Percentiles rank a stretch among this genome's conserved stretches.
Conservation (phyloP, 1,140 invertebrate species). For the Trichonephila inaurata region DNA sequence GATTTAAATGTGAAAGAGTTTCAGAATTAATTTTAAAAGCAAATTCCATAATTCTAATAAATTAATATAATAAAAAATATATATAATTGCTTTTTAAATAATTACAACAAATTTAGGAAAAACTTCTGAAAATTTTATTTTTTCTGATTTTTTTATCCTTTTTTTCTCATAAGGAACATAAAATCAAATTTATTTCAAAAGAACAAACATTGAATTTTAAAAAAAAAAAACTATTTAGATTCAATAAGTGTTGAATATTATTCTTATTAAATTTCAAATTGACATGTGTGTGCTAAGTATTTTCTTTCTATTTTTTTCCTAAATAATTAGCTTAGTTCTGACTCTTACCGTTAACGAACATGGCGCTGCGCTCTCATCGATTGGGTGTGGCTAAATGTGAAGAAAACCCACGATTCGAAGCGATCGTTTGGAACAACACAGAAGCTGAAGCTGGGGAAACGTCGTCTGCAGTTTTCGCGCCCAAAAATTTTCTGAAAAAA, state of each 20-base stretch:
- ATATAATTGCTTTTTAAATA: too few relatives aligned
- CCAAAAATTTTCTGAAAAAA: neutral
- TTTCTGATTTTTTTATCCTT: too few relatives aligned
- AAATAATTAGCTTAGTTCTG: conserved; percentile 41
- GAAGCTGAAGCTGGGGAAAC: conserved; percentile 16
- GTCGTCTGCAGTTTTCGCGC: neutral
- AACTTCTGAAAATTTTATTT: too few relatives aligned
- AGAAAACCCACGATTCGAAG: conserved; percentile 56
- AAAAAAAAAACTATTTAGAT: neutral
- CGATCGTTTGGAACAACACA: conserved; percentile 6
- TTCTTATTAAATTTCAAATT: neutral
- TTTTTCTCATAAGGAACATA: too few relatives aligned
- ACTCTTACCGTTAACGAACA: conserved; percentile 11
- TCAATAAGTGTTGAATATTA: neutral
- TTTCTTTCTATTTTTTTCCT: neutral
- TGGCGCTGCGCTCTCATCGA: conserved; percentile 48
- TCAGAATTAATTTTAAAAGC: too few relatives aligned
- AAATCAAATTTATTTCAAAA: too few relatives aligned
- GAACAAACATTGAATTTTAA: neutral
- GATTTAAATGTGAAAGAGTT: too few relatives aligned
- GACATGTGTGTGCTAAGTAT: too few relatives aligned
- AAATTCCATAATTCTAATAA: too few relatives aligned
- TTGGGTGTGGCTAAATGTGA: conserved; percentile 50
- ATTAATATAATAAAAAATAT: too few relatives aligned
- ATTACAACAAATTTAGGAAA: too few relatives aligned